phyloP scores from a whole-genome alignment of 2,113 vertebrate species.

The Urocitellus parryii region DNA sequence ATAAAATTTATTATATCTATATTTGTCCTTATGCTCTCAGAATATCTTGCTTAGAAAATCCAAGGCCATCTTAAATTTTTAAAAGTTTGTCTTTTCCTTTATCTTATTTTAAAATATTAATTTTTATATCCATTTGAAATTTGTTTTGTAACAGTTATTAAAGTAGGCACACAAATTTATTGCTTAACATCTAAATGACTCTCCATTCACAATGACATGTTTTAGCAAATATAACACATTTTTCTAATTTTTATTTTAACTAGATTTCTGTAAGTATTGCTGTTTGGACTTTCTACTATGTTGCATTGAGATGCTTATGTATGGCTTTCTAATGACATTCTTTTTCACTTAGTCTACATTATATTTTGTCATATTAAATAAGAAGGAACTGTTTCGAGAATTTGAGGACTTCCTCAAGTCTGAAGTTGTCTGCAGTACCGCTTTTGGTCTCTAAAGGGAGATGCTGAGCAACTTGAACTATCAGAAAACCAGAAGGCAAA shows the following conservation, averaged over 20 bases:
- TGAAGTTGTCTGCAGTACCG: not conserved
- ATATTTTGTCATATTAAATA: not conserved
- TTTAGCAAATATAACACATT: not conserved
- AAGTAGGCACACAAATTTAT: not conserved
- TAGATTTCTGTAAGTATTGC: not conserved
- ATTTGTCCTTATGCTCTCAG: constrained; percentile 2
- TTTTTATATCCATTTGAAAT: not conserved
- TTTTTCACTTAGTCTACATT: not conserved
- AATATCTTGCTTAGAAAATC: not conserved
- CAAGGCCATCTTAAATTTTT: not conserved
- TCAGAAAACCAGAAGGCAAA: not conserved
- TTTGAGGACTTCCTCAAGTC: not conserved
- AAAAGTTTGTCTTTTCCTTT: not conserved
- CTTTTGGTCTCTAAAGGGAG: not conserved
- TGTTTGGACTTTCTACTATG: not conserved
- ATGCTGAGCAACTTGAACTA: not conserved
- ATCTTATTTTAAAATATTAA: not conserved
- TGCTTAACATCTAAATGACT: not conserved
- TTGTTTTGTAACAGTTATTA: not conserved
- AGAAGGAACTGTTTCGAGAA: not conserved
- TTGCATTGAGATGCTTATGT: not conserved
- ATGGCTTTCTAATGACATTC: not conserved
- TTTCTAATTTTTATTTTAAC: not conserved
- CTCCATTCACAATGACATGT: not conserved
- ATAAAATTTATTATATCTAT: not conserved